Conservation (phyloP, 2,888 invertebrate species). For the Melanostoma scalare region DNA sequence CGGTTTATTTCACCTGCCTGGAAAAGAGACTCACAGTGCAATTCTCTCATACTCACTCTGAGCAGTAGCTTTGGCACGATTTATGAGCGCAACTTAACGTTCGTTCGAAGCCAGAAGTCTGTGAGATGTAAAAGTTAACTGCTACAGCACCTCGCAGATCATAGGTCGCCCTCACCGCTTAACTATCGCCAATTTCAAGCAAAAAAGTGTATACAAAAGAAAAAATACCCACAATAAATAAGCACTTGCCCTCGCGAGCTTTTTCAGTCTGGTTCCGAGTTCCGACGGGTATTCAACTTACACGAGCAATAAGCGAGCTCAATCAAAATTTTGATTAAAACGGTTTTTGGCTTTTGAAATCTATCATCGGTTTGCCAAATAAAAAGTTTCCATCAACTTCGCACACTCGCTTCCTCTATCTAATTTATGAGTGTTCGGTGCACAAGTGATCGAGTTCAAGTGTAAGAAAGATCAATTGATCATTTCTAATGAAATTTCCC, state of each 20-base stretch:
- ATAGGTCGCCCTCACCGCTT: slow-evolving; percentile 42
- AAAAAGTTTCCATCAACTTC: not conserved
- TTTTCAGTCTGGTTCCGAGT: slow-evolving; percentile 67
- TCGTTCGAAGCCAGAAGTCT: not conserved
- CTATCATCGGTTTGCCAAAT: not conserved
- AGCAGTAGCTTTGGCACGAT: too few species aligned
- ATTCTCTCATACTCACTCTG: too few species aligned
- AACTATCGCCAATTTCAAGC: slow-evolving; percentile 29
- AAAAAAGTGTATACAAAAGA: slow-evolving; percentile 29
- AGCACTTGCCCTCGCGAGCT: slow-evolving; percentile 51
- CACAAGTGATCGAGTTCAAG: too few species aligned
- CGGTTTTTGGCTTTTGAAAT: slow-evolving; percentile 28
- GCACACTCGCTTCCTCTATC: slow-evolving; percentile 1
- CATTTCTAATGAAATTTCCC: too few species aligned
- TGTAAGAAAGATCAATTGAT: too few species aligned
- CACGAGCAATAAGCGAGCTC: slow-evolving; percentile 53
- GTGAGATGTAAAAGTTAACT: slow-evolving; percentile 3
- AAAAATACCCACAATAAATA: slow-evolving; percentile 56
- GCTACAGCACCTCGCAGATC: slow-evolving; percentile 22
- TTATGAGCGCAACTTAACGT: not conserved
- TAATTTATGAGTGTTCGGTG: not conserved
- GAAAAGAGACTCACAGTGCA: too few species aligned
- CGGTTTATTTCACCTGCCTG: too few species aligned
- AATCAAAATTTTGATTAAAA: slow-evolving; percentile 25
- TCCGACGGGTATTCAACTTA: slow-evolving; percentile 64